A percentile compares a stretch with the other conserved stretches of the same genome.
Evolutionary conservation across 2,113 vertebrate genomes (phyloP).

Genomic region (Scomber colias): DNA sequence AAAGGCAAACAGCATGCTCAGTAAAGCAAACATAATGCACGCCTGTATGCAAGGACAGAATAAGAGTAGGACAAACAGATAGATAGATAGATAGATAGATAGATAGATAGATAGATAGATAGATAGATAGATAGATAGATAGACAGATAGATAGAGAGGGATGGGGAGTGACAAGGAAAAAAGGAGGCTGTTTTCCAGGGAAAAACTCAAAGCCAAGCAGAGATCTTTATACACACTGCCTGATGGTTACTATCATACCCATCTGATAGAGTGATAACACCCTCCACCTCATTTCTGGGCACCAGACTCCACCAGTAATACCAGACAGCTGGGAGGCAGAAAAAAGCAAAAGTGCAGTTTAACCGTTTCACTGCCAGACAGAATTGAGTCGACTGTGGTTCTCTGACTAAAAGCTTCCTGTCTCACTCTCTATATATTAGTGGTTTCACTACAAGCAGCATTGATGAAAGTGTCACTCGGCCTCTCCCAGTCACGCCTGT

Average conservation of each 20-base stretch:
- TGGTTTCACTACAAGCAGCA: slow-evolving; percentile 66
- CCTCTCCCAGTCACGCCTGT: slow-evolving; percentile 77
- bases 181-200: too few relatives aligned
- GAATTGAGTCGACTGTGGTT: slow-evolving; percentile 83
- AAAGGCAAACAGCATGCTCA: slow-evolving; percentile 57
- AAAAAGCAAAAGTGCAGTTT: slow-evolving; percentile 82
- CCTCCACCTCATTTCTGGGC: slow-evolving; percentile 72
- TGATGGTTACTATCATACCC: slow-evolving; percentile 48
- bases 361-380: slow-evolving; percentile 84
- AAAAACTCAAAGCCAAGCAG: slow-evolving; percentile 1
- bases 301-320: slow-evolving; percentile 58
- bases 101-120: background rate
- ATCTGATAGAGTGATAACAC: slow-evolving; percentile 60
- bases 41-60: slow-evolving; percentile 7
- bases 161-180: too few relatives aligned
- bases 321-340: slow-evolving; percentile 70
- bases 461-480: slow-evolving; percentile 62
- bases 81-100: background rate
- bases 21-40: slow-evolving; percentile 61
- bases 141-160: background rate
- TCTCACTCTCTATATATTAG: slow-evolving; percentile 72
- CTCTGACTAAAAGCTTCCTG: slow-evolving; percentile 77
- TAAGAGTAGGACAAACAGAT: slow-evolving; percentile 8
- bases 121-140: slow-evolving; percentile 7
- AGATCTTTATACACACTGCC: slow-evolving; percentile 23